Conservation (phyloP, 2,113 vertebrate genomes). For the Centropristis striata region DNA sequence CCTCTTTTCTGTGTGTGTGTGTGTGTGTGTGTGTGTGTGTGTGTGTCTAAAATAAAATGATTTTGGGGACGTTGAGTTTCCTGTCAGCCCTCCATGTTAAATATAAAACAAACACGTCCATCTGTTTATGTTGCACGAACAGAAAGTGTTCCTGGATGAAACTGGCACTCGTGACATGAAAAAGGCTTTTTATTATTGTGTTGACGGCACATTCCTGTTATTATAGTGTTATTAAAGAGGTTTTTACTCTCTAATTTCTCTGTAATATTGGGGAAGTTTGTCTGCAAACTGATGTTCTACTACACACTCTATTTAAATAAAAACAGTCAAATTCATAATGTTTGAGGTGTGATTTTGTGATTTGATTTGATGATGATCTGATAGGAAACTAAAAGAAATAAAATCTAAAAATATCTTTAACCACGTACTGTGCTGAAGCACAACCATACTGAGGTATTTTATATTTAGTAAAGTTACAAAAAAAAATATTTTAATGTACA, state of each 20-base stretch:
- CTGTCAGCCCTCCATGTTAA: too few species aligned
- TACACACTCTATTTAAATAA: conserved; percentile 32
- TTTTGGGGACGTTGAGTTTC: too few species aligned
- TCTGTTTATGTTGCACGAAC: too few species aligned
- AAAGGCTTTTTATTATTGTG: neutral
- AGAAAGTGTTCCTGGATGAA: conserved; percentile 31
- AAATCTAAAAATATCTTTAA: neutral
- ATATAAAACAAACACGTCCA: too few species aligned
- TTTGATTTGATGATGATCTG: neutral
- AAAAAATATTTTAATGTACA: too few species aligned
- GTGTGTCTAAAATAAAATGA: too few species aligned
- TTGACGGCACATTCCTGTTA: neutral
- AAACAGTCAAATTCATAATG: conserved; percentile 9
- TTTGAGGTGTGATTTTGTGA: neutral
- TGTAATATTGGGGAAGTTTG: neutral
- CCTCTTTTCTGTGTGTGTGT: neutral
- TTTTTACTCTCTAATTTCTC: neutral
- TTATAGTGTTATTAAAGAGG: neutral
- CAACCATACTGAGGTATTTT: neutral
- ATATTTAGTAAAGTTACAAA: too few species aligned
- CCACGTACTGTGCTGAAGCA: neutral
- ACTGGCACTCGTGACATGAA: conserved; percentile 9
- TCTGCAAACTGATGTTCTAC: conserved; percentile 13
- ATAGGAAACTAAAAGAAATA: too few species aligned
- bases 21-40: neutral